Evolutionary conservation across 2,888 invertebrate species (phyloP), one percentile per base, ranked within the genome.

Genomic region (Trichopoda pennipes): DNA sequence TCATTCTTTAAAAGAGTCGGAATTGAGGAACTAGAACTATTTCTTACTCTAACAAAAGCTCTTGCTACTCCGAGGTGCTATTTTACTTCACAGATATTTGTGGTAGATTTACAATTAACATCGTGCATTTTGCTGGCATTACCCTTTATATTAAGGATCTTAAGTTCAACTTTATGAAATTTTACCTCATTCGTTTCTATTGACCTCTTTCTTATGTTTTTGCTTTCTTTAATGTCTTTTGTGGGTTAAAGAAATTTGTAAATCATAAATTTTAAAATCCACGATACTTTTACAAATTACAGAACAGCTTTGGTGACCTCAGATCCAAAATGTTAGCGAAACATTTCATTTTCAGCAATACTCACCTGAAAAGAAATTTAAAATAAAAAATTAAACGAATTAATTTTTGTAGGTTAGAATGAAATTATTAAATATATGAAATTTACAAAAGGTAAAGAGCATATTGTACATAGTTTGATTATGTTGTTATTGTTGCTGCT

Each of bases 361-460:
- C 80, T 83, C 76, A 83, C 83, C 83, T 83, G 49, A 23, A 83
- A 83, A 80, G 64, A 80, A 19, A 78, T 0, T 35, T 2, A 49
- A 10, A 72, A 12, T 55, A 17, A 47, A 51, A 63, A 60, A 10
- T 19, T 23, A 17, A 35, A 42, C 2, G n/a, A 64, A 56, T 61
- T 38, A 66, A 12, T 44, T 44, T n/a, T 44, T 44, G n/a, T 2
- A 44, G 14, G 14, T n/a, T 3, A 44, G 14, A 44, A 16, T 6
- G 6, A n/a, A 44, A 44, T 16, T 44, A 12, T 14, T 38, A 38
- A 10, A 10, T 10, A 38, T 38, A 6, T 28, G 28, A 28, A 28
- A 28, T 4, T 28, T 28, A 28, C 4, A 28, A 28, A 28, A 1
- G 28, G n/a, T n/a, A n/a, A n/a, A n/a, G n/a, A n/a, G n/a, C n/a